phyloP scores from a whole-genome alignment of 2,888 invertebrate species.

The Spodoptera picta region DNA sequence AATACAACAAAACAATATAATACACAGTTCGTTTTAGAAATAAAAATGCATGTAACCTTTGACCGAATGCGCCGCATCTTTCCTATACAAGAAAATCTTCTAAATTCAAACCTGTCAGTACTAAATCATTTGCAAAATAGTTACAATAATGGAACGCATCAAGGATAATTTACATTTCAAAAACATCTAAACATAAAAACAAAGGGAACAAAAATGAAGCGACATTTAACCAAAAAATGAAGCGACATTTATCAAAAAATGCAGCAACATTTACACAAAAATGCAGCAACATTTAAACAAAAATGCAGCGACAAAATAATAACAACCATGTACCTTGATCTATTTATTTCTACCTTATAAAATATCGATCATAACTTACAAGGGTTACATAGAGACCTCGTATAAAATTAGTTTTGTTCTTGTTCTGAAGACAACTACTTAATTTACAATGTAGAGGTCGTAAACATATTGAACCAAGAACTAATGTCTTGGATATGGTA shows the following conservation, averaged over 20 bases:
- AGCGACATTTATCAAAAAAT: constrained; percentile 53
- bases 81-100: constrained; percentile 47
- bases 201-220: constrained; percentile 41
- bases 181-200: constrained; percentile 44
- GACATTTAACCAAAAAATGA: constrained; percentile 49
- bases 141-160: constrained; percentile 40
- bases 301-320: constrained; percentile 48
- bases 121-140: constrained; percentile 43
- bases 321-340: constrained; percentile 54
- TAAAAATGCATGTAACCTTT: constrained; percentile 75
- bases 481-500: no score
- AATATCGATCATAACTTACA: constrained; percentile 63
- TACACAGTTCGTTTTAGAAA: constrained; percentile 70
- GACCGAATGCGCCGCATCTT: constrained; percentile 60
- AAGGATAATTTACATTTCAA: constrained; percentile 19
- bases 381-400: constrained; percentile 44
- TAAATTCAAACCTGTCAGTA: constrained; percentile 31
- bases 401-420: constrained; percentile 43
- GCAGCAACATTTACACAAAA: constrained; percentile 1
- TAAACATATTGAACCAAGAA: no score
- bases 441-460: not conserved
- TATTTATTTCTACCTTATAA: constrained; percentile 62
- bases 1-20: constrained; percentile 82
- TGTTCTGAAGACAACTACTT: no score
- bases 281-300: constrained; percentile 45